These are phyloP conservation scores for Hoplostethus atlanticus DNA, from an alignment of 2,797 vertebrate species.

Conservation along the genomic window DNA sequence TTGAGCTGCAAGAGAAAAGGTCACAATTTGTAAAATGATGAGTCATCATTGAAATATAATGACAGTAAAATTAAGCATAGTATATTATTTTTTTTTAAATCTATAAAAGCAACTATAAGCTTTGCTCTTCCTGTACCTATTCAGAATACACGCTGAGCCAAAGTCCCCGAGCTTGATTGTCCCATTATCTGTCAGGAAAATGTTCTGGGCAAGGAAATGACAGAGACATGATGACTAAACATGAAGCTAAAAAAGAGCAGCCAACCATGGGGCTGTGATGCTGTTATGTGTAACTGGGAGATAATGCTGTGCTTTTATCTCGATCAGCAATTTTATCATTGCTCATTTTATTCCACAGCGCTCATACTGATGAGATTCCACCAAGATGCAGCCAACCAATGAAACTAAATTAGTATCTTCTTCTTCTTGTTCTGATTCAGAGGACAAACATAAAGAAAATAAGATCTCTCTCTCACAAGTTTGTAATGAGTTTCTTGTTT, in stretches of 20 bases:
- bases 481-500: neutral
- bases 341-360: conserved; percentile 42
- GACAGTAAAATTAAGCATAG: conserved; percentile 6
- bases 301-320: conserved; percentile 36
- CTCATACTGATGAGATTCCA: conserved; percentile 43
- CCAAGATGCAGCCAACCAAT: conserved; percentile 27
- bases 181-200: conserved; percentile 91
- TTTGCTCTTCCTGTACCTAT: conserved; percentile 80
- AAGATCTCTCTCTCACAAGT: neutral
- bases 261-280: conserved; percentile 13
- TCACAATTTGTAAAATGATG: neutral
- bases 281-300: conserved; percentile 20
- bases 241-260: conserved; percentile 30
- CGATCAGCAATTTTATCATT: conserved; percentile 36
- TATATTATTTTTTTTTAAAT: neutral
- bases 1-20: conserved; percentile 78
- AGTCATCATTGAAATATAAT: neutral
- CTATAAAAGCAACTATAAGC: conserved; percentile 14
- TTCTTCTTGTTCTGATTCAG: conserved; percentile 16
- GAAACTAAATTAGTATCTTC: conserved; percentile 19
- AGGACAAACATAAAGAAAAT: conserved; percentile 7
- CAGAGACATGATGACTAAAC: conserved; percentile 38
- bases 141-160: conserved; percentile 92
- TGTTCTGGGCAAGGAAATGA: conserved; percentile 85
- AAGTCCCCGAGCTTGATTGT: conserved; percentile 94